phyloP scores from a whole-genome alignment of 2,113 vertebrate species.

The Pterocles gutturalis region DNA sequence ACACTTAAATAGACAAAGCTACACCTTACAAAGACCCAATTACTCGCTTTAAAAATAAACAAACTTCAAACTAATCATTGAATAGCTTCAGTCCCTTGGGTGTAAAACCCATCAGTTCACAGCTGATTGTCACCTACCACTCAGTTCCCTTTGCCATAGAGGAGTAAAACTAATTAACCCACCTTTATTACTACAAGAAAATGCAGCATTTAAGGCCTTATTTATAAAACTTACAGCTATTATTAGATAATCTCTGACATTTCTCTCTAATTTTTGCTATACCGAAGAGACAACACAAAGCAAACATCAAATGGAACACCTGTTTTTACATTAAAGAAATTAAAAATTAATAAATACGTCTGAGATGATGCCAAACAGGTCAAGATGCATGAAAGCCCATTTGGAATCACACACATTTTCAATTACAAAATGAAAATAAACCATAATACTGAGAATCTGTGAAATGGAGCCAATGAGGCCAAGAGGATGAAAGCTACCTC shows the following conservation, averaged over 20 bases:
- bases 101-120: not conserved
- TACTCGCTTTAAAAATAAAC: not conserved
- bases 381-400: not conserved
- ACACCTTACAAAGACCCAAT: not conserved
- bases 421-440: not conserved
- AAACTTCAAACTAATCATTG: not conserved
- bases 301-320: not conserved
- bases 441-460: not conserved
- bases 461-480: not conserved
- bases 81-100: not conserved
- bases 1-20: not conserved
- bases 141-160: not conserved
- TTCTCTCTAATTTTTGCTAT: not conserved
- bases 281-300: not conserved
- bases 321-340: not conserved
- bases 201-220: not conserved
- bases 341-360: not conserved
- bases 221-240: not conserved
- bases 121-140: not conserved
- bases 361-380: not conserved
- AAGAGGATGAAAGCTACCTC: not conserved
- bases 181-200: not conserved
- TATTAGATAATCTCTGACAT: not conserved
- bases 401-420: not conserved
- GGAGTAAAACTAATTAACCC: not conserved